Conservation (phyloP, 2,888 invertebrate genomes). For the Sarcophaga rosellei region DNA sequence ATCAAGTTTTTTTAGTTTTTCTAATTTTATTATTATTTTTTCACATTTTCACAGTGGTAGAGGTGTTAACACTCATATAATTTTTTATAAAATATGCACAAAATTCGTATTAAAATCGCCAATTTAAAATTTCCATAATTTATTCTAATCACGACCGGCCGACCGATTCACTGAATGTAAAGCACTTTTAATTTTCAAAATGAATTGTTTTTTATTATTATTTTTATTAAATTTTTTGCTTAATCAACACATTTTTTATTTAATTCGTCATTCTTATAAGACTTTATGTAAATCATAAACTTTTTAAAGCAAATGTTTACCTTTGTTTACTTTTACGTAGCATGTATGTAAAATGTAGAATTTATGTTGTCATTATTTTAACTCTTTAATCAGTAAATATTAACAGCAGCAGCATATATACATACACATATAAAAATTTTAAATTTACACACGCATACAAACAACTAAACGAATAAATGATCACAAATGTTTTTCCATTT, state of each 20-base stretch:
- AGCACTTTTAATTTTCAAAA: background rate
- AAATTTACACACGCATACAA: background rate
- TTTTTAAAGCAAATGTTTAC: no score
- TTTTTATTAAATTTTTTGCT: background rate
- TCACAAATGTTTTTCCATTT: slow-evolving; percentile 21
- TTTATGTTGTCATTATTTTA: slow-evolving; percentile 6
- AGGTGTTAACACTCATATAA: slow-evolving; percentile 35
- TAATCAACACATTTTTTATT: slow-evolving; percentile 22
- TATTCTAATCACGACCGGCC: slow-evolving; percentile 47
- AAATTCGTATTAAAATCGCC: slow-evolving; percentile 71
- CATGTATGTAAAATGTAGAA: background rate
- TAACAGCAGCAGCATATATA: slow-evolving; percentile 22
- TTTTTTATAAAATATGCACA: slow-evolving; percentile 64
- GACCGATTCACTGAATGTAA: background rate
- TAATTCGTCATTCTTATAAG: slow-evolving; percentile 18
- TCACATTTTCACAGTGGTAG: slow-evolving; percentile 8
- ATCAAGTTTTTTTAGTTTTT: slow-evolving; percentile 6
- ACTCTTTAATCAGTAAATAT: background rate
- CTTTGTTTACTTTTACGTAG: background rate
- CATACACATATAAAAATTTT: background rate
- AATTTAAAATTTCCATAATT: slow-evolving; percentile 72
- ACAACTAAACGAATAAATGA: slow-evolving; percentile 14
- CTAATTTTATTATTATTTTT: slow-evolving; percentile 2
- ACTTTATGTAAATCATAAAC: no score
- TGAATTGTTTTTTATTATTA: background rate